Percentiles rank a stretch among this genome's conserved stretches.
Conservation (phyloP, 2,113 vertebrate species). For the Salvelinus alpinus region DNA sequence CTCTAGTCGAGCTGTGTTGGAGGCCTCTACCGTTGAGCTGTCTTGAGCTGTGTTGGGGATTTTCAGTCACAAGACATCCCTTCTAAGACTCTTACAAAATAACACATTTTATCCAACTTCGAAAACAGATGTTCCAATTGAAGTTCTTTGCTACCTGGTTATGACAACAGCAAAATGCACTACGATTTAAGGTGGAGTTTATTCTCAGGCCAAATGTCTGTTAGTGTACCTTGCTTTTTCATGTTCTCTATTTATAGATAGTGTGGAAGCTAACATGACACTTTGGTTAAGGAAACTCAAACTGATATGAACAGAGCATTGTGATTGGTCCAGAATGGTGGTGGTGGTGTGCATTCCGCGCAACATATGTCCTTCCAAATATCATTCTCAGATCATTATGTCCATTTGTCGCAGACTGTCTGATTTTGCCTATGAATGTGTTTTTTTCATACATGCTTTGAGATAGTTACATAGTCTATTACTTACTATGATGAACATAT, state of each 20-base stretch:
- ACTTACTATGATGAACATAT: not conserved
- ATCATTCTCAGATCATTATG: conserved; percentile 34
- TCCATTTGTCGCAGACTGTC: conserved; percentile 26
- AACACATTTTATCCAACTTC: not conserved
- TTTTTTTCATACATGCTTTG: conserved; percentile 12
- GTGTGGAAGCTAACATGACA: conserved; percentile 17
- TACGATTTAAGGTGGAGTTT: not conserved
- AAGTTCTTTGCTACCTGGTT: not conserved
- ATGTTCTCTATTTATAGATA: conserved; percentile 1
- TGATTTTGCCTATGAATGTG: not conserved
- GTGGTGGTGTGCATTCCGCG: too few relatives aligned
- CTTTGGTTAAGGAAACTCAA: conserved; percentile 22
- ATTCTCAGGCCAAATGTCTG: not conserved
- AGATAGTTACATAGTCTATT: not conserved
- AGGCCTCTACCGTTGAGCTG: too few relatives aligned
- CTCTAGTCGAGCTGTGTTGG: not conserved
- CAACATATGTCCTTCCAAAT: conserved; percentile 25
- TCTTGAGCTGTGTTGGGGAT: conserved; percentile 2
- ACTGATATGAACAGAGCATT: conserved; percentile 7
- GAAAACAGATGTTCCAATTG: not conserved
- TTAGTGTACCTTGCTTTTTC: conserved; percentile 22
- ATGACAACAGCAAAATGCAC: not conserved
- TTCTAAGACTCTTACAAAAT: not conserved
- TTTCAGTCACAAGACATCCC: conserved; percentile 19
- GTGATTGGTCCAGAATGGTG: conserved; percentile 4